These are phyloP conservation scores for Drepana falcataria DNA, from an alignment of 2,888 invertebrate genomes.

Conservation along the genomic window DNA sequence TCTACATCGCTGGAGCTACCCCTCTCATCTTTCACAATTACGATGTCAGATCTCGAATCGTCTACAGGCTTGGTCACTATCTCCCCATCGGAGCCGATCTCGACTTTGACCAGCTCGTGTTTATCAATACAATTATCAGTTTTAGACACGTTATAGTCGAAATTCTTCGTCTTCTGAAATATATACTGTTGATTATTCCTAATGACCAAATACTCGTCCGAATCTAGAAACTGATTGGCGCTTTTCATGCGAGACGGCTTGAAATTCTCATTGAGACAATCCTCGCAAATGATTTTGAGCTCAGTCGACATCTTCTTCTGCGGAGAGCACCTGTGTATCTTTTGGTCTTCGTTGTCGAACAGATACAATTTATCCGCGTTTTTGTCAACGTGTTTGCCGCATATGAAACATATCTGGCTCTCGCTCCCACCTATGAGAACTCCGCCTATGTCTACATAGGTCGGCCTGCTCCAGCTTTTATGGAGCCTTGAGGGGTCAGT, in stretches of 20 bases:
- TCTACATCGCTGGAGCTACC: constrained; percentile 62
- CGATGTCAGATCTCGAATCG: constrained; percentile 32
- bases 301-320: constrained; percentile 54
- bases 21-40: constrained; percentile 42
- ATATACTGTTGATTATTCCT: constrained; percentile 69
- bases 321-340: constrained; percentile 54
- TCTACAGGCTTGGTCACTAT: constrained; percentile 54
- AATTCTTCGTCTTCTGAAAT: constrained; percentile 52
- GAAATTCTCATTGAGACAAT: constrained; percentile 57
- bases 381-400: constrained; percentile 50
- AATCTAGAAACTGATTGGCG: constrained; percentile 52
- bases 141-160: constrained; percentile 28
- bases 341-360: constrained; percentile 69
- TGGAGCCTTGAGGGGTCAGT: constrained; percentile 58
- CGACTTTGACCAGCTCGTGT: constrained; percentile 60
- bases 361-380: constrained; percentile 56
- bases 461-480: constrained; percentile 43
- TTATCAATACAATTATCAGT: constrained; percentile 24
- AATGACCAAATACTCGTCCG: constrained; percentile 65
- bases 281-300: constrained; percentile 62
- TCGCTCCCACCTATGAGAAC: constrained; percentile 44
- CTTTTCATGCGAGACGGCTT: constrained; percentile 53
- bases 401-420: constrained; percentile 60
- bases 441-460: constrained; percentile 46
- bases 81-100: constrained; percentile 66